Percentiles rank a stretch among this genome's conserved stretches.
Conservation (phyloP, 2,797 vertebrate species). For the Crax fasciolata region DNA sequence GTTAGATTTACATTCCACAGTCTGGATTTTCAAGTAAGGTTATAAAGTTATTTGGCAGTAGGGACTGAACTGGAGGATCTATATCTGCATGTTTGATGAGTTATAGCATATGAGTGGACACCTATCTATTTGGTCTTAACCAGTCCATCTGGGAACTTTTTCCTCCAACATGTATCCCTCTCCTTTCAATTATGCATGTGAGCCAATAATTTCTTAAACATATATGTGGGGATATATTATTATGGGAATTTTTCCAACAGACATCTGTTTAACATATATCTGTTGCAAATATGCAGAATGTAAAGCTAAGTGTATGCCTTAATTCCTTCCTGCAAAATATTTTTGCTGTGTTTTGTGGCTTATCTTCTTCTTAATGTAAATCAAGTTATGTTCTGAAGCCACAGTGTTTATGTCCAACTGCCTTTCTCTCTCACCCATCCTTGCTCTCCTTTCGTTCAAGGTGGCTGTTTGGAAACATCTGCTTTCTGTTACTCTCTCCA, state of each 20-base stretch:
- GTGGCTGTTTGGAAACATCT: conserved; percentile 26
- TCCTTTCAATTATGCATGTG: background rate
- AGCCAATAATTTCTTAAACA: background rate
- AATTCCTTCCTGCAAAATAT: conserved; percentile 1
- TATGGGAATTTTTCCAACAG: background rate
- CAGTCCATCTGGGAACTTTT: background rate
- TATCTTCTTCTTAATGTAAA: background rate
- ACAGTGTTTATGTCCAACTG: background rate
- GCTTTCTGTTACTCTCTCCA: conserved; percentile 18
- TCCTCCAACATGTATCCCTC: background rate
- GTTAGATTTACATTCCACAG: background rate
- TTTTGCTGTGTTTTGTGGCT: background rate
- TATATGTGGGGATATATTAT: background rate
- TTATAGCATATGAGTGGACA: background rate
- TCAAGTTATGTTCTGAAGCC: background rate
- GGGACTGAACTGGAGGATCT: background rate
- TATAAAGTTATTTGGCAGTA: background rate
- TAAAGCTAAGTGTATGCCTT: background rate
- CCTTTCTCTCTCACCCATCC: background rate
- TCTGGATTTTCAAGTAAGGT: background rate
- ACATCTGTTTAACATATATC: conserved; percentile 52
- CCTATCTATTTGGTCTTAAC: background rate
- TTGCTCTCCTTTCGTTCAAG: background rate
- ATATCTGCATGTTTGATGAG: background rate
- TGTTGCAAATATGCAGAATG: background rate